These are phyloP conservation scores for Agrilus cyanescens DNA, from an alignment of 2,888 invertebrate genomes.

Conservation along the genomic window DNA sequence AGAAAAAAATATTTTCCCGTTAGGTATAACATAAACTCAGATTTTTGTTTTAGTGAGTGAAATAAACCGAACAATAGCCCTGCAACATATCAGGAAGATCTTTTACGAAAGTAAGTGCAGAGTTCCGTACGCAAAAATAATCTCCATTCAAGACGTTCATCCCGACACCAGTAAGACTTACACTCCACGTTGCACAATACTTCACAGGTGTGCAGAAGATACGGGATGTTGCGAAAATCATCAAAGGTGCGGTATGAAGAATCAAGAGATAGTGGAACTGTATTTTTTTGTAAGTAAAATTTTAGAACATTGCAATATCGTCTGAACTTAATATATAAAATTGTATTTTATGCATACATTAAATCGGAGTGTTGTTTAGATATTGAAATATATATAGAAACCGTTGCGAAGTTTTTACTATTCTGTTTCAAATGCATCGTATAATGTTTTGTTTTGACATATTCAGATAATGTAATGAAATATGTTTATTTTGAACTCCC, in stretches of 20 bases:
- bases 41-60: slow-evolving; percentile 26
- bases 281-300: slow-evolving; percentile 68
- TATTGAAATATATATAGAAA: no score
- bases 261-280: slow-evolving; percentile 55
- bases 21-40: no score
- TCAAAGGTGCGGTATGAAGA: slow-evolving; percentile 64
- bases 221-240: slow-evolving; percentile 75
- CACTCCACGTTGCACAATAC: slow-evolving; percentile 72
- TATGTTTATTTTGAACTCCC: no score
- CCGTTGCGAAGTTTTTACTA: no score
- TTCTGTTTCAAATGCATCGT: no score
- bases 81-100: slow-evolving; percentile 26
- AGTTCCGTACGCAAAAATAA: slow-evolving; percentile 61
- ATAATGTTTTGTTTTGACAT: no score
- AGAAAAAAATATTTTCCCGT: no score
- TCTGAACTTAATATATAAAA: no score
- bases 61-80: slow-evolving; percentile 23
- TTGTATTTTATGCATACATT: no score
- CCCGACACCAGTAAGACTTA: slow-evolving; percentile 62
- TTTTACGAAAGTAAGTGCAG: slow-evolving; percentile 47
- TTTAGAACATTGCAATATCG: neutral
- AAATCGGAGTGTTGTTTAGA: no score
- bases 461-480: no score
- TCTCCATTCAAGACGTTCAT: slow-evolving; percentile 60
- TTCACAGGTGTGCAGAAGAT: slow-evolving; percentile 79